These are phyloP conservation scores for Arothron firmamentum DNA, from an alignment of 2,113 vertebrate species.

Conservation along the genomic window DNA sequence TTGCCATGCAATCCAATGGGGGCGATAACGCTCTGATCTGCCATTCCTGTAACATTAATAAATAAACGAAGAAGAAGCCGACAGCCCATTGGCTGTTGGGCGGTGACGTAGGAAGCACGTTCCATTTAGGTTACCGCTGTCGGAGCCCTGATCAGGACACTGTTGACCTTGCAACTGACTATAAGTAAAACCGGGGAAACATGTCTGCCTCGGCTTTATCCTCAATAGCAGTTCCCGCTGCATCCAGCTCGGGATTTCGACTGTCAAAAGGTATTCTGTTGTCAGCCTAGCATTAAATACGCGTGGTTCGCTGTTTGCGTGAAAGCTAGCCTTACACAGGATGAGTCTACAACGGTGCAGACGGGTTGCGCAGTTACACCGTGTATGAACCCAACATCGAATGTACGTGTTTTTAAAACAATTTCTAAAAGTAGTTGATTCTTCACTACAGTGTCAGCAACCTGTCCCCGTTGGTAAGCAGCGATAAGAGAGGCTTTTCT, in stretches of 20 bases:
- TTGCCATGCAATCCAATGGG: background rate
- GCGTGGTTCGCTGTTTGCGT: background rate
- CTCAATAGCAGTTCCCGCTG: constrained; percentile 3
- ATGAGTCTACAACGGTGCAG: background rate
- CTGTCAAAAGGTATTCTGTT: constrained; percentile 66
- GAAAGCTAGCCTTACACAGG: background rate
- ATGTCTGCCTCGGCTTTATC: constrained; percentile 37
- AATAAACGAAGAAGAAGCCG: background rate
- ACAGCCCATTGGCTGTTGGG: constrained; percentile 33
- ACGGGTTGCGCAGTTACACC: too few relatives aligned
- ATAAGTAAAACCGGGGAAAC: constrained; percentile 5
- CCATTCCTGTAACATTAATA: background rate
- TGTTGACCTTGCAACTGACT: constrained; percentile 58
- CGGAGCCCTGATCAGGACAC: constrained; percentile 17
- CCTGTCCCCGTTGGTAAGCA: background rate
- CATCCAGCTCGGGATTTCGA: constrained; percentile 47
- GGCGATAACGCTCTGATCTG: background rate
- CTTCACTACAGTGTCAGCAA: background rate
- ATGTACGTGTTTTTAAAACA: too few relatives aligned
- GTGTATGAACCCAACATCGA: too few relatives aligned
- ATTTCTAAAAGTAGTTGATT: background rate
- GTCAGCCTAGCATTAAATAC: constrained; percentile 7
- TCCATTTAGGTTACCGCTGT: background rate
- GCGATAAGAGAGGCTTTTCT: too few relatives aligned
- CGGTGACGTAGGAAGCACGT: constrained; percentile 18